Base-by-base conservation (phyloP, 2,888 invertebrate species). In the Pantelozetes paolii region DNA sequence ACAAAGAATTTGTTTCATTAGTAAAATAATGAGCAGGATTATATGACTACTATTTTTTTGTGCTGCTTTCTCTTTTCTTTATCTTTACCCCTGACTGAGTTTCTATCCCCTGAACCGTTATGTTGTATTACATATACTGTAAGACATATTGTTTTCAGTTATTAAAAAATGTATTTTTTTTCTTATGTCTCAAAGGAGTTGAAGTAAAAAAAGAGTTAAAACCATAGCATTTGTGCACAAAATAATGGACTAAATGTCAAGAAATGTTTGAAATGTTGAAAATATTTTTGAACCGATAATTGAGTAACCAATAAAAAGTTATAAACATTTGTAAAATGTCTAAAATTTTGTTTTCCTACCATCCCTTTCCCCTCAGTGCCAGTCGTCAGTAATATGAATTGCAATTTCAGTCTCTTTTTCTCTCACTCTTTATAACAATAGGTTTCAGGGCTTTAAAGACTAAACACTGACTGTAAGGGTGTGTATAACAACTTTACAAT, bases 241-340 rank as follows among this genome's bases (percentile, higher is more conserved):
- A 36, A 36, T 36, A 36, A 36, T 8, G n/a, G n/a, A 8, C 36
- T 11, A 36, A 36, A 36, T n/a, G n/a, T n/a, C n/a, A n/a, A 48
- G 20, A 45, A 45, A 45, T 45, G 6, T 48, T n/a, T 48, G 5
- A 48, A 48, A 48, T 20, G 20, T 54, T 1, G 11, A 54, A 50
- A 50, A 54, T 23, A 23, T 26, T 5, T 23, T 54, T 13, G 2
- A 54, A 54, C 20, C 26, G 26, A 54, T 45, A 45, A 45, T 50
- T n/a, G n/a, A 18, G 50, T 45, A 50, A 50, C n/a, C 50, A 11
- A 50, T 50, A 54, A 54, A 54, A 54, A 54, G 54, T 54, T 54
- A 54, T 26, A 54, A n/a, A 54, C 54, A 54, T 54, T 54, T 54
- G 54, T 54, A 54, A 54, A 54, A 54, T 26, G 54, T 54, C 54